Conservation (phyloP, 2,797 vertebrate species). For the Huso huso region DNA sequence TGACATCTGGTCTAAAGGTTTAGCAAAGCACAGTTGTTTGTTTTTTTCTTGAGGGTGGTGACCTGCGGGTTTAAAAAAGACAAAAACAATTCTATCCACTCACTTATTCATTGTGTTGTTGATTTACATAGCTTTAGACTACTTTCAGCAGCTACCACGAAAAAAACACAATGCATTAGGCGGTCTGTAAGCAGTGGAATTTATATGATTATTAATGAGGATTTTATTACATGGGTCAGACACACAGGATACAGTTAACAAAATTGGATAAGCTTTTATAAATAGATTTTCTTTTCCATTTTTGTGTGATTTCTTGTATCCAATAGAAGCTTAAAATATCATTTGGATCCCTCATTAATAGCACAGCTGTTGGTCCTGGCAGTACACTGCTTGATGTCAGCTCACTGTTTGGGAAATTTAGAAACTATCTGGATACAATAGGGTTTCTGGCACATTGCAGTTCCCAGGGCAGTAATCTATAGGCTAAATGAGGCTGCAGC, state of each 20-base stretch:
- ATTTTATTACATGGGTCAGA: background rate
- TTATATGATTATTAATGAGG: background rate
- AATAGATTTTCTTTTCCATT: too few species aligned
- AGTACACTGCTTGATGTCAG: conserved; percentile 39
- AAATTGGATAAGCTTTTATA: background rate
- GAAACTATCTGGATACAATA: conserved; percentile 11
- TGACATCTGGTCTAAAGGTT: too few species aligned
- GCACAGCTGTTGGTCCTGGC: conserved; percentile 25
- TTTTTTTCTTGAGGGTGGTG: background rate
- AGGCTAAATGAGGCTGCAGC: conserved; percentile 37
- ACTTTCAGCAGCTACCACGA: conserved; percentile 1
- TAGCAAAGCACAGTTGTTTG: background rate
- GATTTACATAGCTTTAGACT: background rate
- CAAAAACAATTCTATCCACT: background rate
- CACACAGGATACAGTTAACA: background rate
- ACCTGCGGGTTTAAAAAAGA: too few species aligned
- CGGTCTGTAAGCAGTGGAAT: too few species aligned
- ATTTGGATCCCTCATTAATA: conserved; percentile 22
- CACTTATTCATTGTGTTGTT: background rate
- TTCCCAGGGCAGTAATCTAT: conserved; percentile 39
- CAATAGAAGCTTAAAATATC: conserved; percentile 3
- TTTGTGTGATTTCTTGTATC: background rate
- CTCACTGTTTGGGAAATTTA: conserved; percentile 30
- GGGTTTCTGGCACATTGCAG: conserved; percentile 26
- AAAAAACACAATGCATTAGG: background rate